Evolutionary conservation across 2,888 invertebrate species (phyloP), one percentile per base, ranked within the genome.

Genomic region (Scrobipalpa atriplicella): DNA sequence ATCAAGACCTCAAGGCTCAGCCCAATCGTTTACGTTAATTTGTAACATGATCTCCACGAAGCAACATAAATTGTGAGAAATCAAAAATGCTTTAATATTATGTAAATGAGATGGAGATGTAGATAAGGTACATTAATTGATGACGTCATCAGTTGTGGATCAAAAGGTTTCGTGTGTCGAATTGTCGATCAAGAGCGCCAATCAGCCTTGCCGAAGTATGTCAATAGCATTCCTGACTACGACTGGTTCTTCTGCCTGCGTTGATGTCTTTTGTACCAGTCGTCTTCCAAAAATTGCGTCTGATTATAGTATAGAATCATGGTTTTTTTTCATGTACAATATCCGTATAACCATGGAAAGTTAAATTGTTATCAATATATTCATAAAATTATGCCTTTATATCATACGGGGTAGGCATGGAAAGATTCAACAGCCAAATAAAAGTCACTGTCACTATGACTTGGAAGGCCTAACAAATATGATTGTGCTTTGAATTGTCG

Each of bases 161-260:
- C 21, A 19, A 54, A 21, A 21, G 54, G 19, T 71, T 54, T 54
- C 73, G 71, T 74, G 67, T 73, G 70, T 73, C 54, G 54, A 54
- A 54, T 54, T 54, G 18, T 18, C 18, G 52, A 16, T 10, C 54
- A 13, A 60, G 5, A 66, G 29, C 43, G 67, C 67, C 54, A 36
- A 73, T 75, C 82, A 85, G 77, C 78, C 79, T 84, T 81, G 82
- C 79, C 84, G 79, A 83, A 83, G 83, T 86, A 74, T 88, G 86
- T 86, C 89, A 47, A n/a, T 54, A 54, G 21, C 21, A 54, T 21
- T 54, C 21, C 54, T 54, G 18, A 6, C 21, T 19, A 18, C n/a
- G n/a, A 47, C 47, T 16, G n/a, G 47, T 47, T 16, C 16, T n/a
- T 47, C 47, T 47, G 1, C 47, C 10, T 5, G 29, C 29, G 29